phyloP scores from a whole-genome alignment of 2,888 invertebrate genomes.

The Phymatocera aterrima region DNA sequence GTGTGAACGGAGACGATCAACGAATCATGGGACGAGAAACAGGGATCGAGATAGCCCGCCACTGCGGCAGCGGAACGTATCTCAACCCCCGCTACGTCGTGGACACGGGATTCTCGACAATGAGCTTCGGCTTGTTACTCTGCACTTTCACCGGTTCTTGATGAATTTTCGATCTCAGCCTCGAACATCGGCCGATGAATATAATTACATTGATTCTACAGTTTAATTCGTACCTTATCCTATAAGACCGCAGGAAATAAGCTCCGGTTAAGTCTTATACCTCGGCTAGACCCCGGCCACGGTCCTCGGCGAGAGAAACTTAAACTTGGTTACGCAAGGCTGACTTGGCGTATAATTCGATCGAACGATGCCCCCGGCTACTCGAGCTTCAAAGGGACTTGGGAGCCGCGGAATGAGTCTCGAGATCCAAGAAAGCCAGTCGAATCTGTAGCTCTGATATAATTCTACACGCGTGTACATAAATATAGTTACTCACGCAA shows the following conservation, averaged over 20 bases:
- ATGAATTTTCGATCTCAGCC: background rate
- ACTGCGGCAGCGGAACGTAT: too few species aligned
- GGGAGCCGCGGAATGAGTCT: background rate
- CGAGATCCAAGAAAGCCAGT: conserved; percentile 4
- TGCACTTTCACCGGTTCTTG: too few species aligned
- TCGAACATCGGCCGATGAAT: background rate
- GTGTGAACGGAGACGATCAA: background rate
- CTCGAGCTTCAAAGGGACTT: conserved; percentile 1
- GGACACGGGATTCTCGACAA: too few species aligned
- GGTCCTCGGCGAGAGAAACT: conserved; percentile 30
- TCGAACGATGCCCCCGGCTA: conserved; percentile 32
- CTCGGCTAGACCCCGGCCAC: background rate
- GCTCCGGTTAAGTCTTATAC: background rate
- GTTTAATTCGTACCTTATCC: background rate
- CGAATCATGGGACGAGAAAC: background rate
- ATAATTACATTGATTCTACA: background rate
- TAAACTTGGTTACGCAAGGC: conserved; percentile 37
- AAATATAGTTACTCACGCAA: background rate
- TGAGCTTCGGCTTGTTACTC: too few species aligned
- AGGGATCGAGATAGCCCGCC: background rate
- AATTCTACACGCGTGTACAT: background rate
- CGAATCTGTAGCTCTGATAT: background rate
- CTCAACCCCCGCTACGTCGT: background rate
- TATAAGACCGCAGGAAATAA: background rate
- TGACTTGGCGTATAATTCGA: conserved; percentile 44